A percentile compares a stretch with the other conserved stretches of the same genome.
These are phyloP conservation scores for Tachysurus fulvidraco DNA, from an alignment of 2,113 vertebrate species.

Conservation along the genomic window DNA sequence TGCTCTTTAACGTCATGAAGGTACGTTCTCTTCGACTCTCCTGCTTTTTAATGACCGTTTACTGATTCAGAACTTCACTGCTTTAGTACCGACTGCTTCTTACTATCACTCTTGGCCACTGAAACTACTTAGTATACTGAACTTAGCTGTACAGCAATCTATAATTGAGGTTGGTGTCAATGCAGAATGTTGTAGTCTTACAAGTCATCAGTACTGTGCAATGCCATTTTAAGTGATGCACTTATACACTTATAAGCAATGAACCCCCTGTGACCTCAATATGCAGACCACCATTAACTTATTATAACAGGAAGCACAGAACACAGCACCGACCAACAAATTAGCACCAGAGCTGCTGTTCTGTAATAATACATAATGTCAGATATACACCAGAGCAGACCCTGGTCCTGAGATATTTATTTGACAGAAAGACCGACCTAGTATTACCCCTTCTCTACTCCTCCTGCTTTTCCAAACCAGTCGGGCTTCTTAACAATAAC, in stretches of 20 bases:
- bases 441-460: not conserved
- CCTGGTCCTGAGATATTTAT: not conserved
- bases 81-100: not conserved
- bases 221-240: not conserved
- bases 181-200: not conserved
- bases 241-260: too few relatives aligned
- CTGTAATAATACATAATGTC: not conserved
- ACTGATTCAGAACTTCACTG: not conserved
- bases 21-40: slow-evolving; percentile 60
- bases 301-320: not conserved
- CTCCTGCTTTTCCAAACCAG: not conserved
- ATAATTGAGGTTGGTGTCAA: not conserved
- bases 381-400: not conserved
- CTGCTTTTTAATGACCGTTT: not conserved
- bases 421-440: not conserved
- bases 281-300: not conserved
- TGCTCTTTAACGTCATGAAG: slow-evolving; percentile 99
- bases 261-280: not conserved
- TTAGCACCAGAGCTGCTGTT: not conserved
- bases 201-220: not conserved
- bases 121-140: not conserved
- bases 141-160: not conserved
- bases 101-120: not conserved
- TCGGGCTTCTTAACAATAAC: not conserved
- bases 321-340: not conserved